Evolutionary conservation across 2,113 vertebrate genomes (phyloP), one percentile per base, ranked within the genome.

Genomic region (Fregata magnificens): DNA sequence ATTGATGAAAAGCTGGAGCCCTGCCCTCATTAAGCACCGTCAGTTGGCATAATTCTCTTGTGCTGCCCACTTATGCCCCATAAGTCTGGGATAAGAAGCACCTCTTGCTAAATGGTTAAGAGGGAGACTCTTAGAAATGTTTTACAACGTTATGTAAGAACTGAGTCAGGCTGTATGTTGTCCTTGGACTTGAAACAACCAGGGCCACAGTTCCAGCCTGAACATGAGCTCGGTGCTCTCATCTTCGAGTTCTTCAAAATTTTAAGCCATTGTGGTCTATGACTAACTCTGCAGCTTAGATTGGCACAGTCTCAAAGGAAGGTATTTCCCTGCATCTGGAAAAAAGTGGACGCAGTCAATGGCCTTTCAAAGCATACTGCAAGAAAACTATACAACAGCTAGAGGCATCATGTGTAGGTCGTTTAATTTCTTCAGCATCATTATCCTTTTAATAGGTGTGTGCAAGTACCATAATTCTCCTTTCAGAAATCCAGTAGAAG

Each of bases 231-330:
- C 0, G 0, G 31, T 56, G 72, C 70, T 95, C 89, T 97, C 93
- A 92, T 89, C 81, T 87, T 87, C 49, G 69, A 79, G 53, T 79
- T 95, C 86, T 84, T 94, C 40, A 95, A 40, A 67, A 72, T 79
- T 74, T 93, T 52, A 89, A 88, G 70, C 42, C 45, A 69, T 95
- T 95, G 65, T 88, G 66, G 89, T 91, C 79, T 73, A 25, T 94
- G 97, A 96, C 63, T 95, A 97, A 95, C 29, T 58, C 58, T 80
- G 84, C 61, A 80, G 53, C 86, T 85, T 82, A 65, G 61, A 53
- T 34, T 94, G 96, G 97, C 93, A 86, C 18, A 24, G 24, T 87
- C 93, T 96, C 93, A 96, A 93, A 95, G 93, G 66, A 93, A 95
- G 78, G 86, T 86, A 73, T 93, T 95, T 87, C 78, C 81, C 81